A percentile compares a stretch with the other conserved stretches of the same genome.
These are phyloP conservation scores for Turritopsis rubra DNA, from an alignment of 30 jellyfish, hydroid and myxozoan species.

Conservation along the genomic window DNA sequence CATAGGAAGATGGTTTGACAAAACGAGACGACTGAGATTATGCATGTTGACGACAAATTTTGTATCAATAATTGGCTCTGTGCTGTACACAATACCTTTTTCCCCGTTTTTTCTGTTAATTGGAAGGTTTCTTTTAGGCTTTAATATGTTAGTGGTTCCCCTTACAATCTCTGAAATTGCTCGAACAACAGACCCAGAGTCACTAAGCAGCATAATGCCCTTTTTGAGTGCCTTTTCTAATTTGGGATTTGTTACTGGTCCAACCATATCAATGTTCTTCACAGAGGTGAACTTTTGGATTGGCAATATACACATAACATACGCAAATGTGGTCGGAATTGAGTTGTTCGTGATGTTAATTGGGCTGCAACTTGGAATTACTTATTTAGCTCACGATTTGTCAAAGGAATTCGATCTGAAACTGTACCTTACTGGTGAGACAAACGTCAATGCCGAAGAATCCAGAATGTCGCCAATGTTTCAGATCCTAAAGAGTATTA, in stretches of 20 bases:
- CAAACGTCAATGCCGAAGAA: neutral
- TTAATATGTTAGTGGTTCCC: neutral
- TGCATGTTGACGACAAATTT: neutral
- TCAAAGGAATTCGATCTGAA: neutral
- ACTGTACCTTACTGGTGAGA: neutral
- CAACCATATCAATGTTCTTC: constrained; percentile 6
- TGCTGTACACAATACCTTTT: neutral
- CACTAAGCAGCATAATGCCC: neutral
- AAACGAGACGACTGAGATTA: neutral
- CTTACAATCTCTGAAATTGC: neutral
- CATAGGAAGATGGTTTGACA: neutral
- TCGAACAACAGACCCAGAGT: neutral
- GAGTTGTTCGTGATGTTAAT: neutral
- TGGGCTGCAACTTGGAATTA: neutral
- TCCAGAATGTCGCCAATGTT: neutral
- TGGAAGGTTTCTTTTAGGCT: neutral
- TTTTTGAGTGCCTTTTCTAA: neutral
- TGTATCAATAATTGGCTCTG: neutral
- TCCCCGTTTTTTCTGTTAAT: constrained; percentile 5
- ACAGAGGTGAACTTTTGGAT: neutral
- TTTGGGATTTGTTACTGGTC: neutral
- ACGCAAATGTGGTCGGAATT: constrained; percentile 1
- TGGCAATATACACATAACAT: constrained; percentile 2
- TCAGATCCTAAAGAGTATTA: neutral
- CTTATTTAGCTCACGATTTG: neutral